Evolutionary conservation across 2,888 invertebrate species (phyloP).

Genomic region (Stenolophus ochropezus): DNA sequence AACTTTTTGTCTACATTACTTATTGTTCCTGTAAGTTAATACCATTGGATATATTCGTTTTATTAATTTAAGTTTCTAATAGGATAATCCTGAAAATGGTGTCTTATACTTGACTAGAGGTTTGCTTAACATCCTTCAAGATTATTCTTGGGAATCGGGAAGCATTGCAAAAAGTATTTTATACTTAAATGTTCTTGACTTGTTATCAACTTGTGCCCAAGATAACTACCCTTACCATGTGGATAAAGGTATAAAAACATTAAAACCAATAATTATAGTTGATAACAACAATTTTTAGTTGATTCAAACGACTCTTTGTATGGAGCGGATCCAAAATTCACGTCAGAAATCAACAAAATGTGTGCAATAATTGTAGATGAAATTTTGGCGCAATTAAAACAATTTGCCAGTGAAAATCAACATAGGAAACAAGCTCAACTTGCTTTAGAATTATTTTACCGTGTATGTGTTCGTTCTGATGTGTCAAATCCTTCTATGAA

Average conservation of each 20-base stretch:
- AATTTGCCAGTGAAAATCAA: slow-evolving; percentile 77
- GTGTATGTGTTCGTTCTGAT: slow-evolving; percentile 81
- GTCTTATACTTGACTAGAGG: slow-evolving; percentile 88
- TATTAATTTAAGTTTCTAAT: slow-evolving; percentile 64
- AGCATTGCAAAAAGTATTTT: slow-evolving; percentile 81
- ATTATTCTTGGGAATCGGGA: slow-evolving; percentile 82
- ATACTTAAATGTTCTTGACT: slow-evolving; percentile 85
- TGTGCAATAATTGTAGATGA: slow-evolving; percentile 86
- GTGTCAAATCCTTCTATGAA: slow-evolving; percentile 78
- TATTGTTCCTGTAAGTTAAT: slow-evolving; percentile 82
- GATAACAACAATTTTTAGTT: slow-evolving; percentile 74
- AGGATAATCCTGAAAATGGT: slow-evolving; percentile 93
- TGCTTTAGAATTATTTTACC: slow-evolving; percentile 84
- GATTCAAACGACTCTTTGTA: slow-evolving; percentile 95
- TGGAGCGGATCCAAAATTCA: slow-evolving; percentile 91
- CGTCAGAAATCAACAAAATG: slow-evolving; percentile 86
- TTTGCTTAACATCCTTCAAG: slow-evolving; percentile 87
- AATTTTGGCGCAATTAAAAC: slow-evolving; percentile 81
- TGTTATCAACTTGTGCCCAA: slow-evolving; percentile 86
- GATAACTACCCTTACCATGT: slow-evolving; percentile 91
- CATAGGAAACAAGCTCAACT: slow-evolving; percentile 82
- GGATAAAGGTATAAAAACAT: slow-evolving; percentile 79
- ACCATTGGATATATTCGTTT: not conserved
- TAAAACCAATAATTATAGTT: not conserved
- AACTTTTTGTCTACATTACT: slow-evolving; percentile 89